These are phyloP conservation scores for Drosophila ficusphila DNA, from an alignment of 1,140 invertebrate species.

Conservation along the genomic window DNA sequence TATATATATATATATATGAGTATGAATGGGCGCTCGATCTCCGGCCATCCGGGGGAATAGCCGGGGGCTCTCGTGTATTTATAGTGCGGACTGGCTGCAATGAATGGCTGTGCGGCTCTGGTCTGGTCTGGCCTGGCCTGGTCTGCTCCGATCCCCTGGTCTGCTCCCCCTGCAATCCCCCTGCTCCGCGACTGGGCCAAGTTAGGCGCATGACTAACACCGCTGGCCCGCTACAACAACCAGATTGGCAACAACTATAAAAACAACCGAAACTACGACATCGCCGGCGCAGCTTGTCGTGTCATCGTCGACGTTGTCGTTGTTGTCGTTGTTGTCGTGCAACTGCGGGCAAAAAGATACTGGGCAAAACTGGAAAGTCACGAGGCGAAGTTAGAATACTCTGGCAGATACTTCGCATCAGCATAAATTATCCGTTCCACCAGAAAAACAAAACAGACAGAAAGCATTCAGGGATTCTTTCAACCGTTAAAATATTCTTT, in stretches of 20 bases:
- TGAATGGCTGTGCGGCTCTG: constrained; percentile 54
- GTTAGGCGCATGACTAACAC: constrained; percentile 80
- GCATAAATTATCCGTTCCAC: no score
- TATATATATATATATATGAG: no score
- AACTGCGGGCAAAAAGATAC: constrained; percentile 41
- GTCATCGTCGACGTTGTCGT: constrained; percentile 64
- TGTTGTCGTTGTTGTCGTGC: constrained; percentile 69
- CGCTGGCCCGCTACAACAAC: constrained; percentile 70
- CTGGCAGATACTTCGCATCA: constrained; percentile 10
- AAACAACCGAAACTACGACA: constrained; percentile 46
- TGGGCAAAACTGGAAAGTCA: neutral
- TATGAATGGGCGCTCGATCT: constrained; percentile 6
- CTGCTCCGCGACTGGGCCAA: constrained; percentile 55
- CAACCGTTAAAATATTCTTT: no score
- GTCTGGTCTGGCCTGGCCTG: constrained; percentile 6
- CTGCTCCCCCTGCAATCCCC: constrained; percentile 5
- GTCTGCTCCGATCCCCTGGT: constrained; percentile 16
- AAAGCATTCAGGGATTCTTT: no score
- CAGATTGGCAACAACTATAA: constrained; percentile 23
- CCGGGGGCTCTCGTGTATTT: constrained; percentile 6
- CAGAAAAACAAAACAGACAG: no score
- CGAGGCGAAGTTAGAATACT: constrained; percentile 28
- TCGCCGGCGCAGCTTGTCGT: constrained; percentile 67
- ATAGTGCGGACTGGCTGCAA: constrained; percentile 46
- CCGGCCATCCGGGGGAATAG: constrained; percentile 12